Evolutionary conservation across 2,888 invertebrate species (phyloP), one percentile per base, ranked within the genome.

Genomic region (Heliconius ethilla): DNA sequence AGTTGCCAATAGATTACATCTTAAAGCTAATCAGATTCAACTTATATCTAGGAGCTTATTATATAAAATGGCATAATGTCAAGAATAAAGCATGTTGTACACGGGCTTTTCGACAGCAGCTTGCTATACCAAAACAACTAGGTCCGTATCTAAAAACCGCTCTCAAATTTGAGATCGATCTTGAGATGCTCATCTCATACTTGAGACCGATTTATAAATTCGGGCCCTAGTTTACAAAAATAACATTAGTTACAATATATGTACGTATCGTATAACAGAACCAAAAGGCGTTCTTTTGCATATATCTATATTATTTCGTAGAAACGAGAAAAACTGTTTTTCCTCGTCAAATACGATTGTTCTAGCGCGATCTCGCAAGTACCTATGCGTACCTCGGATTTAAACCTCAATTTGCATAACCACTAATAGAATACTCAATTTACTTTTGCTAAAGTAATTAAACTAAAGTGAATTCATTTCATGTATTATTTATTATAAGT

Each of bases 11-110:
- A 78, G 33, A 70, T 72, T 82, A 84, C 37, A 76, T 22, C 86
- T 86, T 87, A 84, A 80, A 85, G 84, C 87, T 89, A 89, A 77
- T 86, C 85, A 88, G 86, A 87, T 87, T 76, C 63, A 78, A 82
- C 84, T 78, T 81, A 81, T 80, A 78, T 75, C 78, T 79, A 81
- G 74, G 76, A 77, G 67, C 51, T 75, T 75, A 78, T 33, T 66
- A 82, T 78, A 69, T 70, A 77, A 76, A 78, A 79, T 81, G 81
- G 82, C 81, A 81, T 80, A 76, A 78, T 67, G 10, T 79, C 75
- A 74, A 75, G 69, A 27, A 63, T 40, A 62, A 63, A 63, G 69
- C 69, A 69, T 37, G 13, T 13, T 69, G 25, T 69, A 69, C 69
- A 69, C 40, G 25, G n/a, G 69, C 69, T 69, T 15, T 3, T 18